These are phyloP conservation scores for Xerus inauris DNA, from an alignment of 2,113 vertebrate genomes.

Conservation along the genomic window DNA sequence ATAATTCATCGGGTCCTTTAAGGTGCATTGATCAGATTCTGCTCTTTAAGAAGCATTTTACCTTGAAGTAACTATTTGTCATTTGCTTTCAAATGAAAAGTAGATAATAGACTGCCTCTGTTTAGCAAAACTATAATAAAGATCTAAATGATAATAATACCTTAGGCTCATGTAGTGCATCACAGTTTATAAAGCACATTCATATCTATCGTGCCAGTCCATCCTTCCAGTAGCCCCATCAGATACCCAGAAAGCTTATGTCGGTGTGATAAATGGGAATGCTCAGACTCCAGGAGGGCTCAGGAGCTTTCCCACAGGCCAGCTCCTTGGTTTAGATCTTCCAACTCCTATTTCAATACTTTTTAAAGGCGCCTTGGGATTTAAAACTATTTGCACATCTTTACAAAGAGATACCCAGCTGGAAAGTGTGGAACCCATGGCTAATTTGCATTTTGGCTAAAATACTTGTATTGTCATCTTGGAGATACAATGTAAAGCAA, in stretches of 20 bases:
- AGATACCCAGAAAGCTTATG: not conserved
- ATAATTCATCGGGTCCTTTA: constrained; percentile 69
- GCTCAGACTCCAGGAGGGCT: not conserved
- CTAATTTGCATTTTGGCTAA: constrained; percentile 35
- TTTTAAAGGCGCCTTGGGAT: not conserved
- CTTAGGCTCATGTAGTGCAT: not conserved
- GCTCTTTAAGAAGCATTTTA: constrained; percentile 62
- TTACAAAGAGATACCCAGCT: not conserved
- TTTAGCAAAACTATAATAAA: constrained; percentile 67
- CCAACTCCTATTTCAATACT: not conserved
- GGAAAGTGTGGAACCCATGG: not conserved
- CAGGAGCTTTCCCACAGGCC: not conserved
- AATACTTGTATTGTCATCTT: constrained; percentile 4
- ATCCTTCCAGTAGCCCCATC: not conserved
- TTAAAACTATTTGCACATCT: constrained; percentile 25
- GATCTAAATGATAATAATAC: constrained; percentile 56
- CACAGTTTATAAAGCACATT: constrained; percentile 15
- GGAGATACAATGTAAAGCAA: not conserved
- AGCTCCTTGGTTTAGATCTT: constrained; percentile 20
- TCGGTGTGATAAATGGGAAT: not conserved
- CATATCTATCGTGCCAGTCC: not conserved
- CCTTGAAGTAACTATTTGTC: constrained; percentile 72
- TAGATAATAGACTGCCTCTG: constrained; percentile 48
- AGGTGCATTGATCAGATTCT: constrained; percentile 62
- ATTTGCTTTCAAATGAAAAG: constrained; percentile 56